Conservation (phyloP, 2,797 vertebrate species). For the Gambusia yucatana region DNA sequence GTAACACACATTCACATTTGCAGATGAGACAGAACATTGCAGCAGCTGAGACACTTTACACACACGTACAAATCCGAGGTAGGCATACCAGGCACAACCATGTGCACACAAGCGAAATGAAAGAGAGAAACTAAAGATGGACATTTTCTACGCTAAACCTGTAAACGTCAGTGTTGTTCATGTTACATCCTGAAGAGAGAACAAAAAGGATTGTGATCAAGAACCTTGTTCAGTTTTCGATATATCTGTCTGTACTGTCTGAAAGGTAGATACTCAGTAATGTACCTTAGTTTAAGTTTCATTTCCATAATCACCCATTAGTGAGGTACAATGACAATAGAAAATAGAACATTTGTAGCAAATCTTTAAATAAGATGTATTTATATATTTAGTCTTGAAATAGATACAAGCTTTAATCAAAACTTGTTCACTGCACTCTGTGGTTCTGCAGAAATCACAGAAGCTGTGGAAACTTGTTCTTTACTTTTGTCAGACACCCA, state of each 20-base stretch:
- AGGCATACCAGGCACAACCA: constrained; percentile 30
- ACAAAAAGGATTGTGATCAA: neutral
- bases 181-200: constrained; percentile 5
- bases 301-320: constrained; percentile 37
- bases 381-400: constrained; percentile 28
- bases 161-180: constrained; percentile 21
- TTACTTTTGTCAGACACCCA: constrained; percentile 57
- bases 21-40: neutral
- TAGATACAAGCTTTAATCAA: constrained; percentile 36
- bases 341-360: constrained; percentile 31
- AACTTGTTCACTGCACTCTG: neutral
- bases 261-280: constrained; percentile 33
- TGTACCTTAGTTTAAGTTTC: constrained; percentile 39
- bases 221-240: constrained; percentile 11
- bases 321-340: constrained; percentile 18
- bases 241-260: constrained; percentile 25
- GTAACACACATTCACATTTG: constrained; percentile 77
- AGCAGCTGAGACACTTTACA: neutral
- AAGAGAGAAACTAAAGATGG: neutral
- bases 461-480: constrained; percentile 28
- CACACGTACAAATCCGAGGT: neutral
- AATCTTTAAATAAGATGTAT: constrained; percentile 50
- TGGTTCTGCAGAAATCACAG: constrained; percentile 29
- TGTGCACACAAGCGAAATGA: constrained; percentile 1
- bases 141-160: neutral